Evolutionary conservation across 2,797 vertebrate species (phyloP), one percentile per base, ranked within the genome.

Genomic region (Ptychadena robeensis): DNA sequence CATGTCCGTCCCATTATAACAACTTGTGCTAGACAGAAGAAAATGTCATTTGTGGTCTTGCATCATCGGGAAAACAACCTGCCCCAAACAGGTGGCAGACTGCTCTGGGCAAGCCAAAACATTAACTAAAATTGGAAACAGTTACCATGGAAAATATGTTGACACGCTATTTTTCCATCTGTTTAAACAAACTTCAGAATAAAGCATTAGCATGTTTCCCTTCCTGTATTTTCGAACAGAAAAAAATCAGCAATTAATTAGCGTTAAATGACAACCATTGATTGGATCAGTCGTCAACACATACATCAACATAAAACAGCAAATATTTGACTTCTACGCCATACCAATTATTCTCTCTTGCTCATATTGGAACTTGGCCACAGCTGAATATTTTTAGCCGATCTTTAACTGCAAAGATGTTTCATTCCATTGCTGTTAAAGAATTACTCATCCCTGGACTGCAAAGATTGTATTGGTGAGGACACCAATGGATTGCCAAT

Each of bases 91-190:
- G 92, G 93, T 93, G 91, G 88, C 86, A 88, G 86, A 69, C 86
- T 88, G 85, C 87, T 90, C 86, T 73, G 82, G n/a, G 73, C 67
- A 87, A 87, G 90, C 90, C 91, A 92, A 91, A 88, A 86, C 82
- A 82, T 79, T 61, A 90, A 90, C 88, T 82, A 93, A 92, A 94
- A 93, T 93, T 94, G 93, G 91, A 81, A 84, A 86, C 79, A 86
- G 86, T 82, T 90, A 82, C 86, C 87, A 89, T 82, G 87, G 89
- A 91, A 91, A 92, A 88, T 77, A 88, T 81, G 87, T 87, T 89
- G 88, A 91, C 92, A 90, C 87, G 89, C 90, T 91, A 84, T 88
- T 92, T 93, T 86, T 86, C 89, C 91, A 91, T 93, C 88, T 93
- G 89, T 88, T 89, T 87, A 91, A 89, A 77, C 10, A 87, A 88